phyloP scores from a whole-genome alignment of 2,797 vertebrate genomes.

The Clarias platycephalus region DNA sequence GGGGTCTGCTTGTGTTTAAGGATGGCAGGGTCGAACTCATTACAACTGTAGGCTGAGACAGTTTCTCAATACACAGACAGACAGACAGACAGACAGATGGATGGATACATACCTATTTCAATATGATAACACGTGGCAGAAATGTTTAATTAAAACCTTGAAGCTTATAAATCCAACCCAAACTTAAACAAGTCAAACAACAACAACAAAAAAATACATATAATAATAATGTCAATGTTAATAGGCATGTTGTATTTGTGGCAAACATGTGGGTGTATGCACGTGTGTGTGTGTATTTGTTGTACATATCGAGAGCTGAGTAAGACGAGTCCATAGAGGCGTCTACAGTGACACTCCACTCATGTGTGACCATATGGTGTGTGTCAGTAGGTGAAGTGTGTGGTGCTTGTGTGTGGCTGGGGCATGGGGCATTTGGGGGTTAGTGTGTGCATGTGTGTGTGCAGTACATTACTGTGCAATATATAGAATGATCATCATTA shows the following conservation, averaged over 20 bases:
- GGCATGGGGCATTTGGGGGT: neutral
- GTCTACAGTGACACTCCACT: slow-evolving; percentile 37
- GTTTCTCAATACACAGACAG: neutral
- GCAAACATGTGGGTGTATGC: neutral
- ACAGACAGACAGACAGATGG: neutral
- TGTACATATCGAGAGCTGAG: slow-evolving; percentile 5
- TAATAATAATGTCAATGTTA: neutral
- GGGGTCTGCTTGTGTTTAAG: slow-evolving; percentile 15
- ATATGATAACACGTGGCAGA: neutral
- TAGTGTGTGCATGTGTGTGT: slow-evolving; percentile 53
- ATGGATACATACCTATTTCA: neutral
- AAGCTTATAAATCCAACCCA: neutral
- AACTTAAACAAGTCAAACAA: neutral
- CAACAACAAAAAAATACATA: neutral
- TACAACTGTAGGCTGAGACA: neutral
- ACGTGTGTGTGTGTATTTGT: slow-evolving; percentile 18
- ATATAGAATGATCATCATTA: slow-evolving; percentile 2
- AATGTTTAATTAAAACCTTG: neutral
- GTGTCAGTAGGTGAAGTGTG: slow-evolving; percentile 14
- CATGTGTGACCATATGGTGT: slow-evolving; percentile 40
- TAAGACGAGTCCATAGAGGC: slow-evolving; percentile 26
- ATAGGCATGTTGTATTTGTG: neutral
- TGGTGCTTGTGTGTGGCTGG: neutral
- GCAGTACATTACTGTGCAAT: neutral
- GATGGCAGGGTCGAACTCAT: neutral